Evolutionary conservation across 2,113 vertebrate species (phyloP).

Genomic region (Podocnemis expansa): DNA sequence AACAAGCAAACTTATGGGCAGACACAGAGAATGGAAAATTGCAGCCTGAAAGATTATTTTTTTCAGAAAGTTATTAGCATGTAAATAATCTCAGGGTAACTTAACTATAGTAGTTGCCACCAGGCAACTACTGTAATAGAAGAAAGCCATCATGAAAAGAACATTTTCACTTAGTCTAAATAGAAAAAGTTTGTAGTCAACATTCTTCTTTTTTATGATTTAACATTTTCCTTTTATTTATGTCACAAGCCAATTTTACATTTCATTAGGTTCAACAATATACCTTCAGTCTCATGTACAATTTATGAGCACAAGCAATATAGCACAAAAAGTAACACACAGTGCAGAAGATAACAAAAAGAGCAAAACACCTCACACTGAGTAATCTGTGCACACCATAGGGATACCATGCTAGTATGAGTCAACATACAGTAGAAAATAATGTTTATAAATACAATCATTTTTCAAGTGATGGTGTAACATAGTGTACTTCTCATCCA

Average conservation of each 20-base stretch:
- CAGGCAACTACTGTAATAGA: neutral
- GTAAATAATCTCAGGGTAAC: neutral
- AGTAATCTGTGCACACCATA: neutral
- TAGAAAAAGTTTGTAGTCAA: neutral
- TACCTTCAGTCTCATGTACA: neutral
- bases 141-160: neutral
- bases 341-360: neutral
- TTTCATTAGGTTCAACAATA: constrained; percentile 20
- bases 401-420: neutral
- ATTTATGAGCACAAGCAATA: neutral
- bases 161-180: neutral
- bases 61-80: neutral
- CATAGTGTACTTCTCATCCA: no score
- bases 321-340: neutral
- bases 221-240: neutral
- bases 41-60: rapidly evolving
- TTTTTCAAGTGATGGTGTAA: neutral
- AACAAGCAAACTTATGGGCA: neutral
- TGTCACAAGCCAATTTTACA: constrained; percentile 29
- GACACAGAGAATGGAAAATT: neutral
- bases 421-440: neutral
- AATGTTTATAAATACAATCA: neutral
- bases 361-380: neutral
- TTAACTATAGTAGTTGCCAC: neutral
- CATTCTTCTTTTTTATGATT: neutral